Evolutionary conservation across 2,113 vertebrate species (phyloP).

Genomic region (Pontoporia blainvillei): DNA sequence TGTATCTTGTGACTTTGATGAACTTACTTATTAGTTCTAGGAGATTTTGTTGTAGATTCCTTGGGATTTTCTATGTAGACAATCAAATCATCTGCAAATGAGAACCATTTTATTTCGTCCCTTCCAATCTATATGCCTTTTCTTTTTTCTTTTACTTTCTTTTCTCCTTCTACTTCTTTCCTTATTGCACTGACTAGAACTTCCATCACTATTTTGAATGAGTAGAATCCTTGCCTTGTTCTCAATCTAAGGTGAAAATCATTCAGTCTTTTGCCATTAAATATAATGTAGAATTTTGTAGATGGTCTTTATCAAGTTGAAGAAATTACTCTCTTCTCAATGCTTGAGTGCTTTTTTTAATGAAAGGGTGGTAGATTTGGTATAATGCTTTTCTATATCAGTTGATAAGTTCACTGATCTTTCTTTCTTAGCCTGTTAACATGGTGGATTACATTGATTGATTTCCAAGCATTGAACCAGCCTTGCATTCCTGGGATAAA

Average conservation of each 20-base stretch:
- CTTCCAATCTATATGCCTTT: background rate
- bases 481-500: conserved; percentile 42
- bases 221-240: background rate
- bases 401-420: background rate
- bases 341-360: background rate
- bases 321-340: background rate
- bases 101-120: background rate
- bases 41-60: background rate
- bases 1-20: background rate
- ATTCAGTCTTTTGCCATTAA: background rate
- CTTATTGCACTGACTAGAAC: background rate
- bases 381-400: background rate
- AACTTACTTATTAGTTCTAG: background rate
- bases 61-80: background rate
- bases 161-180: background rate
- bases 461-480: background rate
- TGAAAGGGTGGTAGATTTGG: background rate
- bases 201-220: conserved; percentile 17
- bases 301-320: background rate
- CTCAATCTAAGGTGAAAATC: background rate
- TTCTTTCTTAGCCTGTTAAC: conserved; percentile 17
- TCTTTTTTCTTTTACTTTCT: background rate
- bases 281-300: background rate
- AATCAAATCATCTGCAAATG: background rate
- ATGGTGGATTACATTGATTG: background rate